Conservation (phyloP, 2,888 invertebrate species). For the Chalcosyrphus nemorum region DNA sequence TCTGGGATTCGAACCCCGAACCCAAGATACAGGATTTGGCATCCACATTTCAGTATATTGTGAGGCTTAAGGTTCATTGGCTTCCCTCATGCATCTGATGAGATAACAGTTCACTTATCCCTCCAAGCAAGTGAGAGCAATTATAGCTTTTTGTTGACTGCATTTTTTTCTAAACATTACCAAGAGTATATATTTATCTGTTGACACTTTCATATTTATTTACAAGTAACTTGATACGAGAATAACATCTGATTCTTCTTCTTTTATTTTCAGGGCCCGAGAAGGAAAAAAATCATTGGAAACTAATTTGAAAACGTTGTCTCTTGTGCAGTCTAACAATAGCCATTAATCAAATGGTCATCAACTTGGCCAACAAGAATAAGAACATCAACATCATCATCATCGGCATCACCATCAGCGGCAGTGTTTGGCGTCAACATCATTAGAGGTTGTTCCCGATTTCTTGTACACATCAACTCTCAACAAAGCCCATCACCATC, state of each 20-base stretch:
- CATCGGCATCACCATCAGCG: conserved; percentile 32
- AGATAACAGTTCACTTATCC: too few relatives aligned
- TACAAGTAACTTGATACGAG: too few relatives aligned
- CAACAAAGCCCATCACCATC: conserved; percentile 64
- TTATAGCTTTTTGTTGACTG: too few relatives aligned
- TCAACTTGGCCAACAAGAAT: conserved; percentile 57
- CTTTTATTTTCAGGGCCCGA: conserved; percentile 27
- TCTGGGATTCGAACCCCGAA: too few relatives aligned
- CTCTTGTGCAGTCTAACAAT: conserved; percentile 22
- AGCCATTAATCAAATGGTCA: conserved; percentile 61
- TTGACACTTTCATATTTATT: too few relatives aligned
- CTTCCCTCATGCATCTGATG: too few relatives aligned
- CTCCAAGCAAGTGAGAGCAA: too few relatives aligned
- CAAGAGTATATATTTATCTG: too few relatives aligned
- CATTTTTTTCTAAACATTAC: too few relatives aligned
- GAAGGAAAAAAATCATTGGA: conserved; percentile 41
- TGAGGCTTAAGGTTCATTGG: too few relatives aligned
- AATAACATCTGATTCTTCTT: neutral
- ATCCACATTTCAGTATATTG: too few relatives aligned
- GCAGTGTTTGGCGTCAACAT: conserved; percentile 50
- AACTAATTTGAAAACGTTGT: conserved; percentile 45
- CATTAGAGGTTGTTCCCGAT: conserved; percentile 63
- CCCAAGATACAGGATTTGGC: too few relatives aligned
- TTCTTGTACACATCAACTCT: conserved; percentile 65
- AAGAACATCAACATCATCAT: conserved; percentile 57